Percentiles rank a stretch among this genome's conserved stretches.
These are phyloP conservation scores for Opisthograptis luteolata DNA, from an alignment of 2,888 invertebrate species.

Conservation along the genomic window DNA sequence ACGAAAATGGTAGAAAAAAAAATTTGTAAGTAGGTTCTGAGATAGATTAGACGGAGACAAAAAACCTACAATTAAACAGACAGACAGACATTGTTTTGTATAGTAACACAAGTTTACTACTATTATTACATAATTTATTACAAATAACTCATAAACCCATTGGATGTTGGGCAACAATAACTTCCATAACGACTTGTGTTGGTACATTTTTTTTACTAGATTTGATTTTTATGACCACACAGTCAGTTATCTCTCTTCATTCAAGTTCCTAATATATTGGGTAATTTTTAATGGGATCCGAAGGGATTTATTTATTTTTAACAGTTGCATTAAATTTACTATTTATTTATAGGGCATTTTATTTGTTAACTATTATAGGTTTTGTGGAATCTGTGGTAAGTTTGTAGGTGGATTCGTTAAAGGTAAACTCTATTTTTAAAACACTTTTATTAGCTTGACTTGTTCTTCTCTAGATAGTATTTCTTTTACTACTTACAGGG, in stretches of 20 bases:
- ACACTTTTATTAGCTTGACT: no score
- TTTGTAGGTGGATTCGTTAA: constrained; percentile 11
- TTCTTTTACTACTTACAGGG: no score
- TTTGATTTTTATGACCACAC: constrained; percentile 72
- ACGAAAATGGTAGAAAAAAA: no score
- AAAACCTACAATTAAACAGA: no score
- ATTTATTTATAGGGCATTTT: constrained; percentile 36
- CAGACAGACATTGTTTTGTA: background rate
- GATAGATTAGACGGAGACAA: no score
- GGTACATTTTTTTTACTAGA: constrained; percentile 72
- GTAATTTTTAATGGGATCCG: constrained; percentile 67
- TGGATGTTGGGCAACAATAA: constrained; percentile 52
- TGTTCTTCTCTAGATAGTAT: no score
- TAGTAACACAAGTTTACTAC: constrained; percentile 6
- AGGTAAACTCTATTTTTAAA: no score
- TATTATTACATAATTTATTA: constrained; percentile 60
- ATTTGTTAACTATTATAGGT: constrained; percentile 32
- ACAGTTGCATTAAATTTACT: constrained; percentile 38
- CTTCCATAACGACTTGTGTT: constrained; percentile 47
- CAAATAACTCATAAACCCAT: constrained; percentile 70
- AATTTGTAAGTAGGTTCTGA: no score
- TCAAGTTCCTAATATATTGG: constrained; percentile 59
- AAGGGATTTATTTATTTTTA: constrained; percentile 56
- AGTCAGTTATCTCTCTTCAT: constrained; percentile 45
- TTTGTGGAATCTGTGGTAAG: constrained; percentile 8